Conservation (phyloP, 2,888 invertebrate species). For the Exephanes ischioxanthus region DNA sequence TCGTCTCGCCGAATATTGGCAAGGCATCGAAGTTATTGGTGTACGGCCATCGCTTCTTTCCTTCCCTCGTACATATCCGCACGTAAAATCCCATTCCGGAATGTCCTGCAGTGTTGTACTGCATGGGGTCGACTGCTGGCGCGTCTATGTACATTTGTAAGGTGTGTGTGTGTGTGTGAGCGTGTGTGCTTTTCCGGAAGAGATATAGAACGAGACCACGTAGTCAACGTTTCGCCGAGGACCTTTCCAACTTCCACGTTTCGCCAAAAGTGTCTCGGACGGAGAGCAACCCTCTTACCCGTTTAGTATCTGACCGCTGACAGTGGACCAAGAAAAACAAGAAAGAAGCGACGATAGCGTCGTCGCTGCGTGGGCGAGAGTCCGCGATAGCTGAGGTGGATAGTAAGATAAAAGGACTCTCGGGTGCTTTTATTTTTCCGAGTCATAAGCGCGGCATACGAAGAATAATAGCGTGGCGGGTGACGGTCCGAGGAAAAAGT, state of each 20-base stretch:
- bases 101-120: not conserved
- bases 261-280: constrained; percentile 50
- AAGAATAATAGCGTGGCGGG: constrained; percentile 1
- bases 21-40: not conserved
- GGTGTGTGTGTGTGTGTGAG: not conserved
- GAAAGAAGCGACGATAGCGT: constrained; percentile 35
- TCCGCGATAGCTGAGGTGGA: constrained; percentile 10
- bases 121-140: not conserved
- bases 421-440: constrained; percentile 19
- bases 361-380: constrained; percentile 31
- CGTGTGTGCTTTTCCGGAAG: not conserved
- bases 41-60: not conserved
- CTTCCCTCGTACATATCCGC: constrained; percentile 21
- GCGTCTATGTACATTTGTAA: not conserved
- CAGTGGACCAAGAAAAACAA: constrained; percentile 14
- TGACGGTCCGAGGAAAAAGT: not conserved
- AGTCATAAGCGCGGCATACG: not conserved
- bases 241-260: constrained; percentile 52
- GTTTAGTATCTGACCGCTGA: constrained; percentile 49
- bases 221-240: constrained; percentile 54
- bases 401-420: constrained; percentile 44
- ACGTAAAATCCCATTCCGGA: not conserved
- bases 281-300: constrained; percentile 56
- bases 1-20: constrained; percentile 17
- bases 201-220: constrained; percentile 39